A percentile compares a stretch with the other conserved stretches of the same genome.
Conservation (phyloP, 2,797 vertebrate species). For the Hypotaenidia philippensis region DNA sequence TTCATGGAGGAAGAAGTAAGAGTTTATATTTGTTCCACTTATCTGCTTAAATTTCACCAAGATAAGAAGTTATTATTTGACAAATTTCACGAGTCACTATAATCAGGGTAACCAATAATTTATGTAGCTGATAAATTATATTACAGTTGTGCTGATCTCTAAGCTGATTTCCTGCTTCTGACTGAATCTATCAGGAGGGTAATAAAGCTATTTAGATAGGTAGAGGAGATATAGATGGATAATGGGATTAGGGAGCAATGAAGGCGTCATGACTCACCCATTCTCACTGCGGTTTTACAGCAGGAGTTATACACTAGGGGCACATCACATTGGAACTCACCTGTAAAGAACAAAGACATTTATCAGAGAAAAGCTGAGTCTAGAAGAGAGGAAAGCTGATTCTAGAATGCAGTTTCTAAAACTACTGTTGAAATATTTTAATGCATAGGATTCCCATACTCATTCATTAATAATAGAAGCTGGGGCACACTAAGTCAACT, state of each 20-base stretch:
- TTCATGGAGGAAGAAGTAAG: background rate
- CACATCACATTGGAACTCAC: background rate
- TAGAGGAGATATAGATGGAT: background rate
- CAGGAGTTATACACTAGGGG: background rate
- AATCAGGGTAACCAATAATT: background rate
- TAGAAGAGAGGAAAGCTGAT: background rate
- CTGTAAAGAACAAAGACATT: background rate
- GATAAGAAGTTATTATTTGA: background rate
- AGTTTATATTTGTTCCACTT: background rate
- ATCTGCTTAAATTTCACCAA: background rate
- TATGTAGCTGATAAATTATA: background rate
- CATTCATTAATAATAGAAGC: background rate
- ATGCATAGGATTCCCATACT: background rate
- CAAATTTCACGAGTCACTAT: background rate
- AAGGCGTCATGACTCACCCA: background rate
- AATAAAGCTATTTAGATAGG: background rate
- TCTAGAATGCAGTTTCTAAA: background rate
- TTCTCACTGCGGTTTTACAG: background rate
- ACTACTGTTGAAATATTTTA: background rate
- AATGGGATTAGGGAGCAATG: background rate
- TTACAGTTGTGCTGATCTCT: background rate
- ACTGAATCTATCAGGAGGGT: background rate
- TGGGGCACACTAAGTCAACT: background rate
- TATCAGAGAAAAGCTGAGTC: background rate
- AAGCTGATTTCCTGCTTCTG: background rate